Conservation (phyloP, 2,888 invertebrate genomes). For the Mylabris sibirica region DNA sequence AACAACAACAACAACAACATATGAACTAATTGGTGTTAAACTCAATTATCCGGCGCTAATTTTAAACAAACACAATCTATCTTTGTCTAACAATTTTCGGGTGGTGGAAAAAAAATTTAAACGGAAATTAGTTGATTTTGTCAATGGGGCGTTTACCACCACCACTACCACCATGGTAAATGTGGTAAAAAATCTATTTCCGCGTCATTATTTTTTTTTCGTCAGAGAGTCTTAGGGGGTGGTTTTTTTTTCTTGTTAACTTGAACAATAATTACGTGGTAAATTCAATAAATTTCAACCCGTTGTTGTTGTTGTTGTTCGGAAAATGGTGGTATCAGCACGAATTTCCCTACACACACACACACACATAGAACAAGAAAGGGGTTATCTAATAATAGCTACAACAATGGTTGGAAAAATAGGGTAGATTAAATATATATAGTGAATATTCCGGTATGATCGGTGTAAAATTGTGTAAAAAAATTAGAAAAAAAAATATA, state of each 20-base stretch:
- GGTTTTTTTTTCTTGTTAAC: not conserved
- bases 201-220: not conserved
- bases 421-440: not conserved
- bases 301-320: not conserved
- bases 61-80: not conserved
- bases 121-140: not conserved
- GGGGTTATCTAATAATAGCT: not conserved
- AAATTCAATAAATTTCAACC: not conserved
- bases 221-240: not conserved
- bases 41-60: conserved; percentile 10
- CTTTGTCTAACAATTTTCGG: not conserved
- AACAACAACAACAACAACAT: too few species aligned
- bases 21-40: conserved; percentile 9
- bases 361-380: not conserved
- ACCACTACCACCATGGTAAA: not conserved
- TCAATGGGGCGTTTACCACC: not conserved
- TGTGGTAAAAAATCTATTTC: not conserved
- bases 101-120: not conserved
- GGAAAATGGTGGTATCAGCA: not conserved
- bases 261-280: not conserved
- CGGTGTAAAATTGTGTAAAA: not conserved
- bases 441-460: not conserved
- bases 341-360: not conserved
- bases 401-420: too few species aligned
- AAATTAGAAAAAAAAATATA: not conserved